Evolutionary conservation across 2,113 vertebrate species (phyloP).

Genomic region (Synchiropus splendidus): DNA sequence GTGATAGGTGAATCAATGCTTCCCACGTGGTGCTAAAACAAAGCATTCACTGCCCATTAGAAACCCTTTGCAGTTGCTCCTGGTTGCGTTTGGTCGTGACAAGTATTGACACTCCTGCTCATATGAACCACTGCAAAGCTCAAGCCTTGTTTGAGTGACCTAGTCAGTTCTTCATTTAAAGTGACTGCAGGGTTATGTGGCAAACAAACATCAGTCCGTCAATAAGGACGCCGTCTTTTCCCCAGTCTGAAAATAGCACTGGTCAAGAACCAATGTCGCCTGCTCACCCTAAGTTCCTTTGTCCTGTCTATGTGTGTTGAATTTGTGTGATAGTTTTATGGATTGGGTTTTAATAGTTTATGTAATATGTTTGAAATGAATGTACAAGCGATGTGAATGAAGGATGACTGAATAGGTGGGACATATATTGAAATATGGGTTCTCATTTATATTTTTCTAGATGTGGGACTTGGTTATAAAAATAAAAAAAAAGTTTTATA

Average conservation of each 20-base stretch:
- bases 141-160: constrained; percentile 7
- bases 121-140: constrained; percentile 8
- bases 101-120: constrained; percentile 15
- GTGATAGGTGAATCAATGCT: too few relatives aligned
- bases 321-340: too few relatives aligned
- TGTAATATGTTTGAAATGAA: too few relatives aligned
- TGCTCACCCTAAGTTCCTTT: too few relatives aligned
- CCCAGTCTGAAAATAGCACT: neutral
- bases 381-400: too few relatives aligned
- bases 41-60: neutral
- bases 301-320: too few relatives aligned
- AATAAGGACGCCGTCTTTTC: constrained; percentile 13
- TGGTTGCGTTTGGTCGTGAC: constrained; percentile 1
- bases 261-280: neutral
- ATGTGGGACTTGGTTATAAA: too few relatives aligned
- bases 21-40: neutral
- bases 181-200: constrained; percentile 15
- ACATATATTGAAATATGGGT: too few relatives aligned
- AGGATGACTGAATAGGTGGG: too few relatives aligned
- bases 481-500: too few relatives aligned
- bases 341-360: too few relatives aligned
- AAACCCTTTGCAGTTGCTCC: neutral
- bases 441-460: too few relatives aligned
- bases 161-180: constrained; percentile 11
- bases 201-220: constrained; percentile 18